Evolutionary conservation across 2,888 invertebrate species (phyloP).

Genomic region (Callyntrura guangdongensis): DNA sequence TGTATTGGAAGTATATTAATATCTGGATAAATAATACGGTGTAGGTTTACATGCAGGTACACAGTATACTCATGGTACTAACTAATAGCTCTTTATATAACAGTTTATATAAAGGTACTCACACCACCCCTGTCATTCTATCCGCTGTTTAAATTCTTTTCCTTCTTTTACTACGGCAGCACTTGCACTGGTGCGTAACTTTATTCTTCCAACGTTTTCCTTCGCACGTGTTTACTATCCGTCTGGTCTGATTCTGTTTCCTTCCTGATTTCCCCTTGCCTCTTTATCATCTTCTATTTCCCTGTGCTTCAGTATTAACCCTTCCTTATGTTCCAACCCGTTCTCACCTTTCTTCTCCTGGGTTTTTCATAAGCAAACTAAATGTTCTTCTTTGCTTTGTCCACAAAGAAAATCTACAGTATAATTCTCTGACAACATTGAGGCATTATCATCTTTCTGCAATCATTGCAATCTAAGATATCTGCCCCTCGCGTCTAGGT

Average conservation of each 20-base stretch:
- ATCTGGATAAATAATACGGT: neutral
- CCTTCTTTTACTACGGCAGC: constrained; percentile 37
- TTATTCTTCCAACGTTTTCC: constrained; percentile 56
- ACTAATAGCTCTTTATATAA: neutral
- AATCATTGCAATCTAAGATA: constrained; percentile 47
- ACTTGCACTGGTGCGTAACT: constrained; percentile 42
- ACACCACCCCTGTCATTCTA: too few species aligned
- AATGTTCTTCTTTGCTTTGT: neutral
- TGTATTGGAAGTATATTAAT: neutral
- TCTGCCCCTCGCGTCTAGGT: neutral
- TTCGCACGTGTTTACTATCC: constrained; percentile 58
- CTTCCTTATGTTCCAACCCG: constrained; percentile 1
- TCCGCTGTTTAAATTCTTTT: neutral
- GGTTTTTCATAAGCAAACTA: constrained; percentile 6
- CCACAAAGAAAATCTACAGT: neutral
- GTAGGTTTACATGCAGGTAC: neutral
- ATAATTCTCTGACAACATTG: neutral
- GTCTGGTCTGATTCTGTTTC: constrained; percentile 6
- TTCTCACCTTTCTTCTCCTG: constrained; percentile 54
- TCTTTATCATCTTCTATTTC: constrained; percentile 33
- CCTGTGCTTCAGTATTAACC: constrained; percentile 28
- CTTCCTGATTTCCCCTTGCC: constrained; percentile 8
- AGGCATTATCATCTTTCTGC: constrained; percentile 33
- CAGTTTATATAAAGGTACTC: too few species aligned
- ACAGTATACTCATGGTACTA: neutral